A percentile compares a stretch with the other conserved stretches of the same genome.
Conservation (phyloP, 2,113 vertebrate species). For the Tapirus terrestris region DNA sequence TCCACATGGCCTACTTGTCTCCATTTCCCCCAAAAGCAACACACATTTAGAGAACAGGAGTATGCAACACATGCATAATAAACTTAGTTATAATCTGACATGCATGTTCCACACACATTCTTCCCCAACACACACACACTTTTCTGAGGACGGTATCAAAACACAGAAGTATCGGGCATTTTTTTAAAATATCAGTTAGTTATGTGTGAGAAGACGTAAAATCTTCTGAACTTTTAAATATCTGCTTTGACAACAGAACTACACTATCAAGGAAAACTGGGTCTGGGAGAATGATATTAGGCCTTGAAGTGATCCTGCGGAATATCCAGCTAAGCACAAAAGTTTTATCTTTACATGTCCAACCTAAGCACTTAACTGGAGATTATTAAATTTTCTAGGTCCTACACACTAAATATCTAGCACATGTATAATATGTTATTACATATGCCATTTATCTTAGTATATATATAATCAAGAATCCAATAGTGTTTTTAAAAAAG, state of each 20-base stretch:
- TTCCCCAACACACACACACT: not conserved
- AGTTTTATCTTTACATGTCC: constrained; percentile 53
- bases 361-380: not conserved
- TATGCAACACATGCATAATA: not conserved
- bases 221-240: constrained; percentile 39
- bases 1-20: not conserved
- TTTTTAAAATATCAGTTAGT: not conserved
- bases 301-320: constrained; percentile 19
- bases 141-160: constrained; percentile 16
- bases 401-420: constrained; percentile 27
- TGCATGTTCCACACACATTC: not conserved
- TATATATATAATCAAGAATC: constrained; percentile 38
- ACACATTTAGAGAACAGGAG: not conserved
- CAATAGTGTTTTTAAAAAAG: not conserved
- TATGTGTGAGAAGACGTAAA: not conserved
- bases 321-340: constrained; percentile 35
- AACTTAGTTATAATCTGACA: not conserved
- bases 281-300: not conserved
- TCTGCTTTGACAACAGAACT: constrained; percentile 17
- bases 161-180: not conserved
- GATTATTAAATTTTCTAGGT: constrained; percentile 28
- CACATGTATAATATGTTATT: not conserved
- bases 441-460: not conserved
- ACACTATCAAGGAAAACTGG: constrained; percentile 6
- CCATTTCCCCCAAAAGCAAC: constrained; percentile 9